Conservation (phyloP, 2,797 vertebrate species). For the Anolis apletophallus region DNA sequence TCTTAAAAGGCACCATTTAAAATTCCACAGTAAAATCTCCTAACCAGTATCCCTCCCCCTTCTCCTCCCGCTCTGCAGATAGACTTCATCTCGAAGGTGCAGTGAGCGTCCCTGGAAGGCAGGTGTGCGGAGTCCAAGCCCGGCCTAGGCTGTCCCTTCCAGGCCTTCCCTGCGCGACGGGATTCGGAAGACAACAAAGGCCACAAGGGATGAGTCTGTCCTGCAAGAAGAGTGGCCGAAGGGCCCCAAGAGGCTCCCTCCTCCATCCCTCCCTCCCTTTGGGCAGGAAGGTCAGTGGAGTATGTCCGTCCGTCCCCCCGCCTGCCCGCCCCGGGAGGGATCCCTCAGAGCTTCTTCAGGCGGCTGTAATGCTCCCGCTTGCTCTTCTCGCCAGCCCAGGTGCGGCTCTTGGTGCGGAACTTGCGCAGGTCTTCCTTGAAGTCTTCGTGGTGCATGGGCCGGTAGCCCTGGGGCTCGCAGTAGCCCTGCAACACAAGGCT, state of each 20-base stretch:
- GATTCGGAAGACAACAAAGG: neutral
- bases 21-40: conserved; percentile 41
- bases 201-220: neutral
- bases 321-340: fast-evolving
- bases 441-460: conserved; percentile 94
- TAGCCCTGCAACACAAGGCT: conserved; percentile 74
- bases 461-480: conserved; percentile 92
- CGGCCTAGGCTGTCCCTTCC: fast-evolving
- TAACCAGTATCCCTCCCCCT: neutral
- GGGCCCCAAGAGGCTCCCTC: neutral
- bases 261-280: neutral
- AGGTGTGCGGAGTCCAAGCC: neutral
- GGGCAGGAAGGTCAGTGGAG: neutral
- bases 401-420: conserved; percentile 91
- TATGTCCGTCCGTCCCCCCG: fast-evolving
- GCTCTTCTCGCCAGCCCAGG: conserved; percentile 95
- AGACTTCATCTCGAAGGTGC: no score
- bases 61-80: neutral
- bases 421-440: conserved; percentile 92
- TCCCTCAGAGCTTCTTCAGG: conserved; percentile 90
- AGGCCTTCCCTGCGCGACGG: neutral
- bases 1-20: conserved; percentile 40
- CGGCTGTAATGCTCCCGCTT: conserved; percentile 95
- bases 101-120: no score
- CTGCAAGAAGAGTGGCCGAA: fast-evolving